Percentiles rank a stretch among this genome's conserved stretches.
Conservation (phyloP, 2,888 invertebrate species). For the Calameuta pallipes region DNA sequence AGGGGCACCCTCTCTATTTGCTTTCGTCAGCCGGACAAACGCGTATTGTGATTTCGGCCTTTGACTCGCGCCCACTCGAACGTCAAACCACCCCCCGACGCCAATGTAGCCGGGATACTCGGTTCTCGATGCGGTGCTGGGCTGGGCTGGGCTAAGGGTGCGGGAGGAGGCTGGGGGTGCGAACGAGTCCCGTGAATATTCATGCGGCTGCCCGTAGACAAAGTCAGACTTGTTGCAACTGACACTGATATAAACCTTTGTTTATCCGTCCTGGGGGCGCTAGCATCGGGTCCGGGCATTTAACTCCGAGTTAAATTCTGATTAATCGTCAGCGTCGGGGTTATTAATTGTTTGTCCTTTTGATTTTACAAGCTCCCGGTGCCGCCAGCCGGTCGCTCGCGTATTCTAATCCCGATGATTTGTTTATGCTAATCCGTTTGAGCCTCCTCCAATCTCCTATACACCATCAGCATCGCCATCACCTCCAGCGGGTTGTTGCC, state of each 20-base stretch:
- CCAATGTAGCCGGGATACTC: background rate
- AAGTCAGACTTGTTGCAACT: slow-evolving; percentile 66
- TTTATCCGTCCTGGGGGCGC: slow-evolving; percentile 46
- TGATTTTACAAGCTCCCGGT: slow-evolving; percentile 54
- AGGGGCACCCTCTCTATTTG: slow-evolving; percentile 48
- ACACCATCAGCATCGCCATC: too few species aligned
- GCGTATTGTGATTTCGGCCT: slow-evolving; percentile 65
- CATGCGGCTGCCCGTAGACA: slow-evolving; percentile 54
- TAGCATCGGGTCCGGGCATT: slow-evolving; percentile 37
- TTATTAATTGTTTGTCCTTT: slow-evolving; percentile 65
- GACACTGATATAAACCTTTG: slow-evolving; percentile 66
- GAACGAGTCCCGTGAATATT: slow-evolving; percentile 54
- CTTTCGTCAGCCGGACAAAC: slow-evolving; percentile 64
- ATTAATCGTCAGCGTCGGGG: slow-evolving; percentile 57
- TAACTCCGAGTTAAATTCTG: slow-evolving; percentile 62
- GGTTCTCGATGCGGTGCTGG: slow-evolving; percentile 1
- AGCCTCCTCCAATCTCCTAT: slow-evolving; percentile 22
- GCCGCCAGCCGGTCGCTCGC: slow-evolving; percentile 25
- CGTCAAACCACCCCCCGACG: slow-evolving; percentile 20
- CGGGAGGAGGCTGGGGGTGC: slow-evolving; percentile 21
- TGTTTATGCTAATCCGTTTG: slow-evolving; percentile 61
- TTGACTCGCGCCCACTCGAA: slow-evolving; percentile 50
- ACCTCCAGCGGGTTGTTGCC: background rate
- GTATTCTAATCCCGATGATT: slow-evolving; percentile 62
- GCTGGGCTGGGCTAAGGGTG: slow-evolving; percentile 25